Evolutionary conservation across 2,888 invertebrate species (phyloP).

Genomic region (Drosophila niveifrons): DNA sequence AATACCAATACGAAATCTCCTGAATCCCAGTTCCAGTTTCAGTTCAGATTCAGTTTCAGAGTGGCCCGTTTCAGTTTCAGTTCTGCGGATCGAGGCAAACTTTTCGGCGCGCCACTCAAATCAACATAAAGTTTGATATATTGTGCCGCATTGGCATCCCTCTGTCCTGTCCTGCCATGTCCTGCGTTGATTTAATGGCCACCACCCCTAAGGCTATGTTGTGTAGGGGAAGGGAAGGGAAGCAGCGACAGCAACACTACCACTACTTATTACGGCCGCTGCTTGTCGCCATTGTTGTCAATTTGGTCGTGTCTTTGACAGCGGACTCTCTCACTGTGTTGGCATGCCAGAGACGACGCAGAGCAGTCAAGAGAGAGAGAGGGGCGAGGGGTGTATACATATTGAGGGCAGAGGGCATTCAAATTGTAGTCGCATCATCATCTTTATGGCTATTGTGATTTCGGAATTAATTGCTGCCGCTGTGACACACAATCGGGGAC

Average conservation of each 20-base stretch:
- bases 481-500: slow-evolving; percentile 44
- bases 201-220: slow-evolving; percentile 41
- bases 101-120: slow-evolving; percentile 77
- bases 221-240: neutral
- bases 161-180: slow-evolving; percentile 55
- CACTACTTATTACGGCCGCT: slow-evolving; percentile 73
- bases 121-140: slow-evolving; percentile 81
- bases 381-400: slow-evolving; percentile 6
- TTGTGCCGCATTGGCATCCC: slow-evolving; percentile 72
- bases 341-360: neutral
- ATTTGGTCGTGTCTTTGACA: slow-evolving; percentile 77
- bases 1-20: slow-evolving; percentile 17
- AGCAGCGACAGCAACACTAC: slow-evolving; percentile 42
- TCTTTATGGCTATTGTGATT: slow-evolving; percentile 81
- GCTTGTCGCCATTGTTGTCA: slow-evolving; percentile 80
- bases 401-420: slow-evolving; percentile 53
- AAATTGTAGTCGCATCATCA: slow-evolving; percentile 80
- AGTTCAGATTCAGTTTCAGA: slow-evolving; percentile 22
- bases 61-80: slow-evolving; percentile 43
- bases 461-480: slow-evolving; percentile 77
- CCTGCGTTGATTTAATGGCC: slow-evolving; percentile 79
- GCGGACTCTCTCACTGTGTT: slow-evolving; percentile 31
- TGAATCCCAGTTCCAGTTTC: slow-evolving; percentile 15
- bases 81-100: slow-evolving; percentile 47
- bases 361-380: neutral